Base-by-base conservation (phyloP, 2,113 vertebrate genomes). In the Gallinago media region DNA sequence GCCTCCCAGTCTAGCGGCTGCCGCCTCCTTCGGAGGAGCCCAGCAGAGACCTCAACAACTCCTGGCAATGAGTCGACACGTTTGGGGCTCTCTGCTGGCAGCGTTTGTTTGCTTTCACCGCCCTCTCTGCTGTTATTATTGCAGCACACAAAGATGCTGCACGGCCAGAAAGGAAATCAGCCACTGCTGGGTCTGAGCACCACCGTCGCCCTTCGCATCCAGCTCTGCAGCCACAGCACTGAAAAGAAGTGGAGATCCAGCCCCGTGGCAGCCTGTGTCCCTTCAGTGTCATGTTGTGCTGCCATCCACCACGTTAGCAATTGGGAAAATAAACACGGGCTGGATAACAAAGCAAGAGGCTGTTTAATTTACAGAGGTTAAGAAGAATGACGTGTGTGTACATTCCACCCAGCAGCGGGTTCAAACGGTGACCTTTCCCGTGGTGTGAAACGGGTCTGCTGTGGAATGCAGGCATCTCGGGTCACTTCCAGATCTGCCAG, bases 361-460 rank as follows among this genome's bases (percentile, higher is more conserved):
- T 97, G 95, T 97, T 98, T 97, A 97, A 98, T 97, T 97, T 97
- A 95, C 85, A 58, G 87, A 96, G 86, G 85, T 75, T 91, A 73
- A 86, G 96, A 96, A 97, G 96, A 97, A 93, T 94, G 97, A 96
- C 79, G 20, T 97, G 92, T 98, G 97, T 97, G 91, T 97, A 97
- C 96, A 97, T 98, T 98, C 95, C 93, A 76, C 71, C 89, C 95
- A 96, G 96, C 97, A 93, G 77, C 62, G 96, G 97, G 97, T 98
- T 97, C 96, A 92, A 95, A 94, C 55, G 71, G 54, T 94, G 97
- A 97, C 95, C 97, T 97, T 97, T 96, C 92, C 76, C 38, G 94
- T 89, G 67, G 96, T 96, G 97, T 96, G 95, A 97, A 97, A 90
- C 0, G 61, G 71, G 96, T 92, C 96, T 90, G 85, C 72, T 97